phyloP scores from a whole-genome alignment of 2,888 invertebrate genomes.

The Rhagophthalmus giganteus region DNA sequence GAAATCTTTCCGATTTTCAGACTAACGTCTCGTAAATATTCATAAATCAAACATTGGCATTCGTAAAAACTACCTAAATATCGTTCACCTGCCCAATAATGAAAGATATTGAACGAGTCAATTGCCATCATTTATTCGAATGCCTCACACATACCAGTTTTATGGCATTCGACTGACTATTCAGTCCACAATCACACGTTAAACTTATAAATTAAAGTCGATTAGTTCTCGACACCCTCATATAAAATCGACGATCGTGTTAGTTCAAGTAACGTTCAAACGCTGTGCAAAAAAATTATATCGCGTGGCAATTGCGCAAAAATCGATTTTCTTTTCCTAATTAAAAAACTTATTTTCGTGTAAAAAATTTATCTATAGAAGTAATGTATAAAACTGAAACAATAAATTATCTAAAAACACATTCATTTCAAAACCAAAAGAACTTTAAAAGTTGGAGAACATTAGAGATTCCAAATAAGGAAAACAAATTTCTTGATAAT shows the following conservation, averaged over 20 bases:
- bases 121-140: too few species aligned
- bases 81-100: too few species aligned
- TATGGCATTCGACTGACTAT: conserved; percentile 1
- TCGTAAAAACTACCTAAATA: too few species aligned
- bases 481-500: conserved; percentile 60
- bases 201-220: conserved; percentile 1
- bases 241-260: not conserved
- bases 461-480: conserved; percentile 53
- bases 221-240: not conserved
- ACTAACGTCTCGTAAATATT: too few species aligned
- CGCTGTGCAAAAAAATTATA: not conserved
- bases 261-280: not conserved
- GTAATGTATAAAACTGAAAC: conserved; percentile 18
- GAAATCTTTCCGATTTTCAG: too few species aligned
- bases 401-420: conserved; percentile 38
- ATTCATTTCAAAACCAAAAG: conserved; percentile 40
- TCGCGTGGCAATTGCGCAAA: not conserved
- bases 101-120: too few species aligned
- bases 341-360: not conserved
- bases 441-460: conserved; percentile 45
- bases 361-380: not conserved
- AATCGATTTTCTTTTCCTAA: not conserved
- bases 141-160: not conserved
- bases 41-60: too few species aligned
- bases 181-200: conserved; percentile 1